Conservation (phyloP, 2,888 invertebrate genomes). For the Nomada goodeniana region DNA sequence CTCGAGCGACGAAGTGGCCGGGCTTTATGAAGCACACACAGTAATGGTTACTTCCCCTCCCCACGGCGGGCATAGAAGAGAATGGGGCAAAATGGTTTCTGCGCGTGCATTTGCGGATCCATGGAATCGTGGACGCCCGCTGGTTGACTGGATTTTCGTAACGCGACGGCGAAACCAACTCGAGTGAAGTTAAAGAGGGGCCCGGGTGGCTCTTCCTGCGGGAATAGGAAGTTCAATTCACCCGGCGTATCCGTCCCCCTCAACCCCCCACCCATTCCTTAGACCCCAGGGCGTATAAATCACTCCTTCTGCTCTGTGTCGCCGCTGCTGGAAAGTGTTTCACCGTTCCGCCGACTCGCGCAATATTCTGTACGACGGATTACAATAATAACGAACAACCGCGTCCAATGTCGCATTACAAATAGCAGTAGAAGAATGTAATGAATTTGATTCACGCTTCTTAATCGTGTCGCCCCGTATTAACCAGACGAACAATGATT, state of each 20-base stretch:
- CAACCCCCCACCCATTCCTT: conserved; percentile 64
- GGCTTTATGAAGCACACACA: conserved; percentile 75
- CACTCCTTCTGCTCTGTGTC: conserved; percentile 69
- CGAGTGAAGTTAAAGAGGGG: conserved; percentile 77
- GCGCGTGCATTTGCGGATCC: conserved; percentile 57
- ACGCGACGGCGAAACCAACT: conserved; percentile 71
- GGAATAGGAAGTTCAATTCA: conserved; percentile 81
- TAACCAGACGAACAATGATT: not conserved
- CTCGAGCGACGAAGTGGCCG: conserved; percentile 67
- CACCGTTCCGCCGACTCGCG: conserved; percentile 75
- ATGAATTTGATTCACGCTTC: too few species aligned
- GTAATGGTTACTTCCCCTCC: conserved; percentile 63
- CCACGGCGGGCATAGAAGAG: conserved; percentile 11
- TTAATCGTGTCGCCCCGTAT: not conserved
- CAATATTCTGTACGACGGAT: conserved; percentile 66
- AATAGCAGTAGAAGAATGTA: too few species aligned
- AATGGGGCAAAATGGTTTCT: conserved; percentile 35
- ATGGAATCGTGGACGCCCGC: conserved; percentile 54
- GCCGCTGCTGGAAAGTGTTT: conserved; percentile 63
- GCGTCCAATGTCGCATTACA: not conserved
- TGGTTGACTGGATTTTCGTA: conserved; percentile 59
- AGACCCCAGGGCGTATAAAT: conserved; percentile 80
- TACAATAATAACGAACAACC: too few species aligned
- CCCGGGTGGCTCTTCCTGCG: conserved; percentile 75
- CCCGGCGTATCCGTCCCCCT: conserved; percentile 77